A percentile compares a stretch with the other conserved stretches of the same genome.
Evolutionary conservation across 1,140 invertebrate species (phyloP).

Genomic region (Meteorus sp.): DNA sequence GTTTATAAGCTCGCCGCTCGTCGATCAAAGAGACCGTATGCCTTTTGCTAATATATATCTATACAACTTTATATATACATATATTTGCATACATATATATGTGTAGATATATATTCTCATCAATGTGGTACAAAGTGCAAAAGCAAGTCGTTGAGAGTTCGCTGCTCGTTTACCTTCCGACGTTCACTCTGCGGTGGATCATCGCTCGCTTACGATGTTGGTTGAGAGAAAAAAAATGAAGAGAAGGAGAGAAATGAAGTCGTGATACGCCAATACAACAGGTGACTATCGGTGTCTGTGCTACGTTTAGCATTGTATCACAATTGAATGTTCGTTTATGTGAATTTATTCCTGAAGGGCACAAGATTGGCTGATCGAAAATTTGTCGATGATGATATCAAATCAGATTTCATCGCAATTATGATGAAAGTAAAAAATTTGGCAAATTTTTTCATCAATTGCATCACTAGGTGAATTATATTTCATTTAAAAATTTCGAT

Average conservation of each 20-base stretch:
- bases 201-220: slow-evolving; percentile 1
- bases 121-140: background rate
- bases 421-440: too few species aligned
- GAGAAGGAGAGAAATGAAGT: background rate
- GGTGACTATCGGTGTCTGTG: slow-evolving; percentile 26
- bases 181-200: slow-evolving; percentile 20
- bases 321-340: background rate
- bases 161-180: slow-evolving; percentile 22
- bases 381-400: too few species aligned
- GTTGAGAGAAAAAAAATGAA: background rate
- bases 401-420: too few species aligned
- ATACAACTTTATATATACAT: background rate
- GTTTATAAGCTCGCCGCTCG: slow-evolving; percentile 22
- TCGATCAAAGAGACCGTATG: slow-evolving; percentile 29
- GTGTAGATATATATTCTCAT: too few species aligned
- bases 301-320: slow-evolving; percentile 19
- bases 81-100: slow-evolving; percentile 10
- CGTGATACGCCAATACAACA: slow-evolving; percentile 26
- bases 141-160: slow-evolving; percentile 20
- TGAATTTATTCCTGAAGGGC: too few species aligned
- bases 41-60: slow-evolving; percentile 2
- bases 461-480: too few species aligned
- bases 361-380: too few species aligned
- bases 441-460: too few species aligned
- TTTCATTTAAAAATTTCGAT: too few species aligned